Evolutionary conservation across 2,113 vertebrate species (phyloP).

Genomic region (Variabilichromis moorii): DNA sequence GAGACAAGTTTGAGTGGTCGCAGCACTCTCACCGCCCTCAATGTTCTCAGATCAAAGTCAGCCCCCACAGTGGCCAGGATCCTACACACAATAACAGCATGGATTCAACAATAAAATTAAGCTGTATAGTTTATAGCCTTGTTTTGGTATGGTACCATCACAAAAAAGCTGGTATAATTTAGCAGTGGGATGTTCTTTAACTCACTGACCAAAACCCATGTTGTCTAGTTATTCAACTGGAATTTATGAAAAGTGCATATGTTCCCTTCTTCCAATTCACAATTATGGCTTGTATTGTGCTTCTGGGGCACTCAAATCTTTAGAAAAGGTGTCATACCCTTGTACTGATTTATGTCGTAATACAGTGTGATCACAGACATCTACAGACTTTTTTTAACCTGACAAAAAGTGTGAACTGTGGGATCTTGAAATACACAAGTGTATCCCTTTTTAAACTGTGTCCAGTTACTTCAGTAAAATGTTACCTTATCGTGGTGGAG

Average conservation of each 20-base stretch:
- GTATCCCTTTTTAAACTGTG: neutral
- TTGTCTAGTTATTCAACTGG: neutral
- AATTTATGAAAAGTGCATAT: neutral
- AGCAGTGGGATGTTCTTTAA: neutral
- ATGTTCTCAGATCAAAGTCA: constrained; percentile 89
- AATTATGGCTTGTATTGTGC: neutral
- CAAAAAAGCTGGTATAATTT: neutral
- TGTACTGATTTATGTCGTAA: neutral
- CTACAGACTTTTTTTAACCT: neutral
- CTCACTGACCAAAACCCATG: neutral
- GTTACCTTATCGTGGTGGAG: neutral
- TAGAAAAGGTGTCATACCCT: neutral
- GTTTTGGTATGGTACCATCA: neutral
- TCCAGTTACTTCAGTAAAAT: neutral
- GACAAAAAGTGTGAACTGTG: neutral
- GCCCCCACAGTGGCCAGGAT: constrained; percentile 90
- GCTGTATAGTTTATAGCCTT: neutral
- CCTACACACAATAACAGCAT: constrained; percentile 60
- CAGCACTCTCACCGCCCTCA: constrained; percentile 89
- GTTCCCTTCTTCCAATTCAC: neutral
- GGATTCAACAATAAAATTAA: neutral
- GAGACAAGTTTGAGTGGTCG: constrained; percentile 93
- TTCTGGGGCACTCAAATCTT: neutral
- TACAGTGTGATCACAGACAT: neutral
- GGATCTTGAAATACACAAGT: neutral